Conservation (phyloP, 2,888 invertebrate genomes). For the Melanophora roralis region DNA sequence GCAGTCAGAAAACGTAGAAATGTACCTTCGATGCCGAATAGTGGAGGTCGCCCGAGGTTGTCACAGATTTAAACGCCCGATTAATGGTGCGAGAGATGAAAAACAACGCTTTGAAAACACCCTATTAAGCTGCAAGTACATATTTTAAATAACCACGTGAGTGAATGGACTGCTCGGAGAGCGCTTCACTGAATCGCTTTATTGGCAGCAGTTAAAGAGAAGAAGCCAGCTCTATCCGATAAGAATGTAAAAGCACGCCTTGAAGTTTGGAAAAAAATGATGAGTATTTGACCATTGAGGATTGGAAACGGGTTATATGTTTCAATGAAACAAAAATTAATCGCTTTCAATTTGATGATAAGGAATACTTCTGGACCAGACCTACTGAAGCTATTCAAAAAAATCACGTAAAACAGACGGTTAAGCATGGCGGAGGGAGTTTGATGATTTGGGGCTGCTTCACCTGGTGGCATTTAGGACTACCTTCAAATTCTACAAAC, state of each 20-base stretch:
- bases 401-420: no score
- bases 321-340: no score
- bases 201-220: not conserved
- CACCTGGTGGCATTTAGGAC: no score
- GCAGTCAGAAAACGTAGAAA: constrained; percentile 1
- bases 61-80: not conserved
- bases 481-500: no score
- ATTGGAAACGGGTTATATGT: no score
- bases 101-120: constrained; percentile 14
- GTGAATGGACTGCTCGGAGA: not conserved
- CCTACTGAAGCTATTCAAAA: no score
- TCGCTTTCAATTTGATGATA: no score
- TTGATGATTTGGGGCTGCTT: no score
- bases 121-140: not conserved
- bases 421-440: no score
- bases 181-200: not conserved
- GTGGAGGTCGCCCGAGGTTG: no score
- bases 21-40: not conserved
- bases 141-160: not conserved
- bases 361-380: no score
- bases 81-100: constrained; percentile 1
- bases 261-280: not conserved
- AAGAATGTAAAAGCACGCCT: not conserved
- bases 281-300: not conserved
- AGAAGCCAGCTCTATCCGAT: not conserved